Evolutionary conservation across 23 tunicate species (phyloP).

Genomic region (Ciona savignyi): DNA sequence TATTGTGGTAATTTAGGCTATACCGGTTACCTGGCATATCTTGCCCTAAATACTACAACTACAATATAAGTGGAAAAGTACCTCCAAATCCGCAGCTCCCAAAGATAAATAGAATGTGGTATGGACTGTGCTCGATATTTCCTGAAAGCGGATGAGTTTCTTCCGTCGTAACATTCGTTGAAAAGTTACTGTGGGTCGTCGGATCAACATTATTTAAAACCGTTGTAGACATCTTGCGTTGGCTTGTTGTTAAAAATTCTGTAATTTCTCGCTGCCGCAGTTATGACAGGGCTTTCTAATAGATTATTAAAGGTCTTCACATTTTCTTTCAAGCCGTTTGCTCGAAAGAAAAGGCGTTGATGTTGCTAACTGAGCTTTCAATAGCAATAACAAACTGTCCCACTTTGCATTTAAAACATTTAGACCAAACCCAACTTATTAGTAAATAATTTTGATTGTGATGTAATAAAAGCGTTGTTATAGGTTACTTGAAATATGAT

Average conservation of each 20-base stretch:
- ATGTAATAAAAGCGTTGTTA: no score
- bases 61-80: neutral
- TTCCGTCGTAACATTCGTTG: neutral
- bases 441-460: no score
- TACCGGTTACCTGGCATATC: neutral
- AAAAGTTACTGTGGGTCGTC: neutral
- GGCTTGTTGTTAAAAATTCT: neutral
- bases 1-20: no score
- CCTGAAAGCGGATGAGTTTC: neutral
- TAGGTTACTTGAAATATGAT: neutral
- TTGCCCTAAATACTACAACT: neutral
- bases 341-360: neutral
- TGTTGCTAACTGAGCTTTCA: neutral
- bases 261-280: neutral
- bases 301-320: neutral
- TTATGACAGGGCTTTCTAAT: neutral
- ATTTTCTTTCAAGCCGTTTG: neutral
- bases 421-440: no score
- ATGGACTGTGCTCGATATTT: conserved; percentile 26
- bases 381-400: neutral
- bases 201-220: neutral
- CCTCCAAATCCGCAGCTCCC: conserved; percentile 71
- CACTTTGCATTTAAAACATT: no score
- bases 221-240: neutral
- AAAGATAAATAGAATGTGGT: conserved; percentile 35